Evolutionary conservation across 2,113 vertebrate genomes (phyloP).

Genomic region (Asarcornis scutulata): DNA sequence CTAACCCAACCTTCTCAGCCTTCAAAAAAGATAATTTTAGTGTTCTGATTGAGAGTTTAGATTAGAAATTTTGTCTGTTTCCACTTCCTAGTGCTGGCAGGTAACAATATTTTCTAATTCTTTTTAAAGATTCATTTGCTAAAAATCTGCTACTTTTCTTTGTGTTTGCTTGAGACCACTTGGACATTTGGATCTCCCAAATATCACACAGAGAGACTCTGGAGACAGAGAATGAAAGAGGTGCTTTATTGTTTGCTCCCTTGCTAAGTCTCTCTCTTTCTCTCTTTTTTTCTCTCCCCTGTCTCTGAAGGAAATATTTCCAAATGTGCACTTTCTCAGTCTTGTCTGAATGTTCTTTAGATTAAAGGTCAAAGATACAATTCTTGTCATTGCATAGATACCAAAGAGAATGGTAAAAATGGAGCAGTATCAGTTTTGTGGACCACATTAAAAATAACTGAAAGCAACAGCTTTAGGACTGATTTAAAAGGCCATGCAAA

Average conservation of each 20-base stretch:
- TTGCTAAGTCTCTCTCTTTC: background rate
- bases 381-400: constrained; percentile 42
- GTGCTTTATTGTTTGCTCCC: background rate
- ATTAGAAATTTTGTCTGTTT: background rate
- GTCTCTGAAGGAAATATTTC: constrained; percentile 40
- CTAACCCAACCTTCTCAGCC: background rate
- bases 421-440: constrained; percentile 56
- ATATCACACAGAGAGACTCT: background rate
- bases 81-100: background rate
- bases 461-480: constrained; percentile 55
- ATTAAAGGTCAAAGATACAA: constrained; percentile 57
- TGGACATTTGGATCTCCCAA: background rate
- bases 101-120: background rate
- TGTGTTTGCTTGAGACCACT: background rate
- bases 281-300: background rate
- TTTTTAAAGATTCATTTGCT: background rate
- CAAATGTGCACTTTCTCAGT: constrained; percentile 50
- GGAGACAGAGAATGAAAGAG: constrained; percentile 10
- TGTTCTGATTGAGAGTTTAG: background rate
- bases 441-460: constrained; percentile 53
- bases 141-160: constrained; percentile 1
- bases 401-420: constrained; percentile 45
- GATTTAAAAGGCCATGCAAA: constrained; percentile 70
- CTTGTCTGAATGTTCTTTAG: constrained; percentile 41
- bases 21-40: background rate